These are phyloP conservation scores for Calephelis virginiensis DNA, from an alignment of 1,140 invertebrate genomes.

Conservation along the genomic window DNA sequence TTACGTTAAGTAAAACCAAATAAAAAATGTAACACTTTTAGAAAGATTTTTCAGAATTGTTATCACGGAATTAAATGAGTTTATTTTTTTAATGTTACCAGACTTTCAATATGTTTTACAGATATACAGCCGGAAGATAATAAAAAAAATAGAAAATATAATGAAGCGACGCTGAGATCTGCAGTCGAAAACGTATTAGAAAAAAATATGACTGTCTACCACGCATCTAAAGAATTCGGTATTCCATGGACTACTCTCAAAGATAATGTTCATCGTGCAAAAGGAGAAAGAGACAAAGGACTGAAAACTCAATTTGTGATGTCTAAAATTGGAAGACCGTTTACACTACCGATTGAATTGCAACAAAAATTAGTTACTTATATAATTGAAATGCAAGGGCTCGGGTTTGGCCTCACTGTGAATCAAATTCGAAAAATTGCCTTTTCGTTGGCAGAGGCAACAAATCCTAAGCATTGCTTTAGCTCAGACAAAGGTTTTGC, in stretches of 20 bases:
- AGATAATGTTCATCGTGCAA: neutral
- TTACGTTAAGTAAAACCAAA: too few species aligned
- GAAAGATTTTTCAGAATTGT: too few species aligned
- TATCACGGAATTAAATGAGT: neutral
- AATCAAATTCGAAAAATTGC: neutral
- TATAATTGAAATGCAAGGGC: conserved; percentile 8
- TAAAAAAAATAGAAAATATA: conserved; percentile 8
- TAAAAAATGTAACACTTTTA: too few species aligned
- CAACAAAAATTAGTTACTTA: too few species aligned
- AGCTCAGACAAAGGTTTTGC: too few species aligned
- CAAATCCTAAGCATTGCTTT: neutral
- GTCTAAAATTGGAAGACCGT: too few species aligned
- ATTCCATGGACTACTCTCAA: neutral
- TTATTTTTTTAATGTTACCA: too few species aligned
- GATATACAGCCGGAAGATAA: too few species aligned
- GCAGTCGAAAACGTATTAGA: neutral
- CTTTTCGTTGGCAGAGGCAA: neutral
- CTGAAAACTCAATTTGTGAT: too few species aligned
- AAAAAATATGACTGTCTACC: neutral
- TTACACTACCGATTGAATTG: too few species aligned
- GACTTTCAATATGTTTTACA: too few species aligned
- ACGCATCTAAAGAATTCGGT: neutral
- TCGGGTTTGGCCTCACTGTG: conserved; percentile 5
- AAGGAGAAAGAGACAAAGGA: neutral
- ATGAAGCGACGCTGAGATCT: neutral